Conservation (phyloP, 1,140 invertebrate genomes). For the Hetaerina americana region DNA sequence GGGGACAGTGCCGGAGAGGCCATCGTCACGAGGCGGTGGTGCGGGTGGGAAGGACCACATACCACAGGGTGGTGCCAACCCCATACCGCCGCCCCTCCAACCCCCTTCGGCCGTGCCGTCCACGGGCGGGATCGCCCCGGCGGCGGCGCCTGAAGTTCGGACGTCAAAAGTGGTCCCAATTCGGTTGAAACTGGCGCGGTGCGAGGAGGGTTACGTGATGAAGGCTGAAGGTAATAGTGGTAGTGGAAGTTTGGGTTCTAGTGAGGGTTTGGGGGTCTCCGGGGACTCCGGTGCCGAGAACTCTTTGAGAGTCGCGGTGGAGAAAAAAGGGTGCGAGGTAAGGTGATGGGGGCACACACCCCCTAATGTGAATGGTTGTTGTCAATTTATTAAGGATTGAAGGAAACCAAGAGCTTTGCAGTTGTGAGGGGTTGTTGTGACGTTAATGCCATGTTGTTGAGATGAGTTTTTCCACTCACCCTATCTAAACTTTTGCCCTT, state of each 20-base stretch:
- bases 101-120: constrained; percentile 14
- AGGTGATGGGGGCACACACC: constrained; percentile 46
- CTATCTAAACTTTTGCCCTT: background rate
- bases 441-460: background rate
- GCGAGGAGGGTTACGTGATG: constrained; percentile 52
- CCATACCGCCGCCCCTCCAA: constrained; percentile 9
- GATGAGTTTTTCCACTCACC: background rate
- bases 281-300: background rate
- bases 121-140: constrained; percentile 2
- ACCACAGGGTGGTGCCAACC: no score
- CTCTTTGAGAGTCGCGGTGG: constrained; percentile 17
- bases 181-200: constrained; percentile 64
- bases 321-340: constrained; percentile 63
- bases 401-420: background rate
- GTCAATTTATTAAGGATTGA: background rate
- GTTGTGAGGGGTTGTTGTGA: background rate
- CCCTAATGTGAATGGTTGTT: background rate
- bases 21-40: background rate
- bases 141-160: constrained; percentile 37
- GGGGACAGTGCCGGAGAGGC: background rate
- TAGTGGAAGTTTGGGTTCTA: no score
- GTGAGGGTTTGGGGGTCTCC: background rate
- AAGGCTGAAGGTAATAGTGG: background rate
- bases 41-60: constrained; percentile 9
- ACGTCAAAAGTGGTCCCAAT: constrained; percentile 60